Conservation (phyloP, 64 coral and sea anemone genomes). For the Exaiptasia diaphana region DNA sequence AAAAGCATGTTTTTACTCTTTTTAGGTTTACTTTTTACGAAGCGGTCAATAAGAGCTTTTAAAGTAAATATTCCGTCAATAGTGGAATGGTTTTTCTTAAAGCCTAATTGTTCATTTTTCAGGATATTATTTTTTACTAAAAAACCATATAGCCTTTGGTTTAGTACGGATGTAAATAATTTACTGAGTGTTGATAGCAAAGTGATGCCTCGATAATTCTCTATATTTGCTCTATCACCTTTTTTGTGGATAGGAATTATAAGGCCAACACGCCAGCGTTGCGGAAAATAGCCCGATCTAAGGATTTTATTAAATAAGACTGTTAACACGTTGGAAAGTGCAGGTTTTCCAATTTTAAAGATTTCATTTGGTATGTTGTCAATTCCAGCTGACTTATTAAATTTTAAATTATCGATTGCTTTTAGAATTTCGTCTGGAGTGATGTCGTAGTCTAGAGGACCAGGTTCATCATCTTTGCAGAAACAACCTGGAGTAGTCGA, state of each 20-base stretch:
- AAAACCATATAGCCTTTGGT: constrained; percentile 27
- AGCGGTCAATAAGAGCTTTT: background rate
- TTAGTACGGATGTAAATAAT: constrained; percentile 46
- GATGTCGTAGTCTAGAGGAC: constrained; percentile 9
- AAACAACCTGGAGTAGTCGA: background rate
- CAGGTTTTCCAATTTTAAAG: constrained; percentile 30
- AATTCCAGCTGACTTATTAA: constrained; percentile 22
- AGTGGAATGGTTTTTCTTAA: constrained; percentile 22
- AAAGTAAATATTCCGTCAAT: constrained; percentile 11
- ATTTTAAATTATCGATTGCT: constrained; percentile 38
- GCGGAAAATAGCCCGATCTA: constrained; percentile 10
- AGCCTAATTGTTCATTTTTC: constrained; percentile 41
- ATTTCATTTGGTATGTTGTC: constrained; percentile 45
- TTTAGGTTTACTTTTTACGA: background rate
- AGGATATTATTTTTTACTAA: background rate
- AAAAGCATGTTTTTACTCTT: background rate
- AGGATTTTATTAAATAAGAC: constrained; percentile 49
- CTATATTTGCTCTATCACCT: constrained; percentile 17
- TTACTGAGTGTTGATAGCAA: constrained; percentile 31
- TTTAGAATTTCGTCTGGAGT: constrained; percentile 10
- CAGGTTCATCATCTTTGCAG: background rate
- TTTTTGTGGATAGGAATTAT: constrained; percentile 55
- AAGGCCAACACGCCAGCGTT: constrained; percentile 22
- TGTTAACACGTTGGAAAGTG: constrained; percentile 1
- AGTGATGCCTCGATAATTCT: constrained; percentile 45